Base-by-base conservation (phyloP, 2,113 vertebrate genomes). In the Corvus hawaiiensis region DNA sequence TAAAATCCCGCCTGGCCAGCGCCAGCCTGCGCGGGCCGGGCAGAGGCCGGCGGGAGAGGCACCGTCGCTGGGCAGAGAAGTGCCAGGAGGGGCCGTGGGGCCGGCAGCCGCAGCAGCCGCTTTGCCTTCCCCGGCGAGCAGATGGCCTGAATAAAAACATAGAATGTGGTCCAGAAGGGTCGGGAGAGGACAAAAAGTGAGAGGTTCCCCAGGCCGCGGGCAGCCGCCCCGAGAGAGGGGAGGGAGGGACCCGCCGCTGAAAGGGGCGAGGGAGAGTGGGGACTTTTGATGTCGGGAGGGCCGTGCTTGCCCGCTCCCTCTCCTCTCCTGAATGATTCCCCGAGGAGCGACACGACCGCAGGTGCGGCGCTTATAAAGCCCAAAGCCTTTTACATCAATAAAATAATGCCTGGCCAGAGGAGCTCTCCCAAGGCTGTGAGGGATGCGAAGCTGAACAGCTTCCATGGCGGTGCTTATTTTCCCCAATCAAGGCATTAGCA, bases 71-170 rank as follows among this genome's bases (percentile, higher is more conserved):
- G 95, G 94, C 88, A 62, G 77, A 80, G 55, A 64, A 75, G 87
- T 84, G 96, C 79, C 84, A 64, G 81, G 83, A 66, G 96, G 87
- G 74, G 81, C 87, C 18, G 2, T 5, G 10, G 71, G 24, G 89
- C 52, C 18, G 16, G 30, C 35, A 1, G 44, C 13, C 7, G 41
- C 56, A 0, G 79, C 87, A 63, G 72, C 67, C 62, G 24, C 44
- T 94, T 96, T 97, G 97, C 98, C 97, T 98, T 98, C 97, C 95
- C 97, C 69, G 79, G 95, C 89, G 97, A 98, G 98, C 99, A 99
- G 99, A 99, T 99, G 99, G 99, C 98, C 97, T 98, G 98, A 98
- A 99, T 98, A 97, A 98, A 98, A 98, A 98, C 97, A 83, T 96
- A 98, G 98, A 99, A 98, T 98, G 98, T 98, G 98, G 98, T 98